These are phyloP conservation scores for Rhinophrynus dorsalis DNA, from an alignment of 2,797 vertebrate genomes.

Conservation along the genomic window DNA sequence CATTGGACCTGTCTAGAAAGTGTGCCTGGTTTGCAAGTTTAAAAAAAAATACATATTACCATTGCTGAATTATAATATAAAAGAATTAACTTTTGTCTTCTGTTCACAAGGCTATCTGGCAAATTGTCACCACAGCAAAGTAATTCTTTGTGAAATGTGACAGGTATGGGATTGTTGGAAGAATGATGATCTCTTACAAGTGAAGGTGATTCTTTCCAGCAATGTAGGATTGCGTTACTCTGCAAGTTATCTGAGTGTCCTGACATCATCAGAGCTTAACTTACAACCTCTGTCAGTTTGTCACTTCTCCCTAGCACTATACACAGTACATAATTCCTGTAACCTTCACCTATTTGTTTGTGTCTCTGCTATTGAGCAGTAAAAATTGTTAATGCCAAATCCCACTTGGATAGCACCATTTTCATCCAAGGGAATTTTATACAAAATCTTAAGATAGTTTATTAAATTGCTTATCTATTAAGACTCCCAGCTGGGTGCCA, in stretches of 20 bases:
- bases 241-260: slow-evolving; percentile 26
- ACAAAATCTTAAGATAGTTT: too few species aligned
- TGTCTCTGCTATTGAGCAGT: slow-evolving; percentile 44
- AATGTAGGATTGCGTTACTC: slow-evolving; percentile 30
- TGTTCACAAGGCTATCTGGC: slow-evolving; percentile 29
- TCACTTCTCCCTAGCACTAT: slow-evolving; percentile 21
- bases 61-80: slow-evolving; percentile 13
- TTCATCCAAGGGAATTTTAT: too few species aligned
- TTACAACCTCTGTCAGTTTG: slow-evolving; percentile 26
- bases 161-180: slow-evolving; percentile 35
- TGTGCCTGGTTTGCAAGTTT: too few species aligned
- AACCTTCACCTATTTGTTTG: slow-evolving; percentile 28
- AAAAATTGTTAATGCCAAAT: too few species aligned
- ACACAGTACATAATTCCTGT: slow-evolving; percentile 41
- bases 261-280: slow-evolving; percentile 27
- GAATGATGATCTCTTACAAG: slow-evolving; percentile 32
- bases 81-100: slow-evolving; percentile 30
- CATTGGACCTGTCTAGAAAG: too few species aligned
- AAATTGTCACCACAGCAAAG: slow-evolving; percentile 40
- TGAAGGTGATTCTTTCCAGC: slow-evolving; percentile 21
- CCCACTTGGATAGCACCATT: too few species aligned
- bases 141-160: slow-evolving; percentile 41
- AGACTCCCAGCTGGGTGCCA: too few species aligned
- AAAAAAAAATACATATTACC: neutral
- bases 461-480: too few species aligned